These are phyloP conservation scores for Oryzias melastigma DNA, from an alignment of 2,113 vertebrate species.

Conservation along the genomic window DNA sequence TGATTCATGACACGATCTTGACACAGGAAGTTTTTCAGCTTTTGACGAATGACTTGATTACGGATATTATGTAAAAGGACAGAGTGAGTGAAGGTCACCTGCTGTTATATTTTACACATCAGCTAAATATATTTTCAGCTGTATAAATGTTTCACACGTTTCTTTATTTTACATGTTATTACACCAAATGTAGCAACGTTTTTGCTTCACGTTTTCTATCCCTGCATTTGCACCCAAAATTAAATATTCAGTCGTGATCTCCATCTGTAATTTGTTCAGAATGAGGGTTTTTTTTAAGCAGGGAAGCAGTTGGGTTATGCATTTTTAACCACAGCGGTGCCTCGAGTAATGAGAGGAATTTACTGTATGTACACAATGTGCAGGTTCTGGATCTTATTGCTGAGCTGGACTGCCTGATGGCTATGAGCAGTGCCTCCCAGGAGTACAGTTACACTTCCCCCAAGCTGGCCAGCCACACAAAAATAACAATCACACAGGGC, in stretches of 20 bases:
- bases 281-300: background rate
- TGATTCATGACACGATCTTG: constrained; percentile 1
- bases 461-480: constrained; percentile 61
- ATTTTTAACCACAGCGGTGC: background rate
- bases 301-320: background rate
- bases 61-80: background rate
- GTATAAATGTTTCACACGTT: background rate
- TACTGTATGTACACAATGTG: constrained; percentile 5
- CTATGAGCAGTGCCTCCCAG: constrained; percentile 85
- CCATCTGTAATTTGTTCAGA: background rate
- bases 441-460: constrained; percentile 89
- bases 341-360: background rate
- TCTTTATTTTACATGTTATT: no score
- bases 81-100: background rate
- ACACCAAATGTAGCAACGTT: background rate
- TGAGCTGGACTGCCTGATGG: constrained; percentile 90
- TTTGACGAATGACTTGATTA: constrained; percentile 10
- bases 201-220: background rate
- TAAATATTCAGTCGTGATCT: background rate
- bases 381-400: constrained; percentile 85
- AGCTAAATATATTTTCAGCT: background rate
- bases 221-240: background rate
- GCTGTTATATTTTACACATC: background rate
- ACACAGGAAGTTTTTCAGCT: constrained; percentile 2
- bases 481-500: constrained; percentile 75